phyloP scores from a whole-genome alignment of 2,888 invertebrate species.

The Brassicogethes aeneus region DNA sequence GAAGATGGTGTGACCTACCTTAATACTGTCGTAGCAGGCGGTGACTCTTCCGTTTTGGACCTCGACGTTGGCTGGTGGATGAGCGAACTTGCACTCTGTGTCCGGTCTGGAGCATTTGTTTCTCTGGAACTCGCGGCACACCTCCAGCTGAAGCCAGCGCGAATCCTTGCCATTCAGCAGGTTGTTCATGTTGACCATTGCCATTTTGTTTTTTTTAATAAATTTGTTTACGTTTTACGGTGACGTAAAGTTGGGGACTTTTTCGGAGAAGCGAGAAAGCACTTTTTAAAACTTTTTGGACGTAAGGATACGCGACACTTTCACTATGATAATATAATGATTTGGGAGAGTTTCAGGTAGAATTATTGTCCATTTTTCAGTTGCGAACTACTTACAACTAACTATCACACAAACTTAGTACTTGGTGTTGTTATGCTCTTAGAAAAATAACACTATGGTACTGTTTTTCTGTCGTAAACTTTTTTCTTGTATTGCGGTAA shows the following conservation, averaged over 20 bases:
- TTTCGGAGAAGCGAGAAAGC: conserved; percentile 14
- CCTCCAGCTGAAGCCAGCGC: conserved; percentile 99
- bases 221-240: conserved; percentile 21
- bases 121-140: conserved; percentile 98
- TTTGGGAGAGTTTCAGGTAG: conserved; percentile 31
- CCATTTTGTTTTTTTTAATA: conserved; percentile 46
- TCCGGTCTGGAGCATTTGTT: conserved; percentile 99
- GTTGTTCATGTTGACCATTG: conserved; percentile 96
- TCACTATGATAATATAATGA: conserved; percentile 12
- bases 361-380: conserved; percentile 36
- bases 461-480: not conserved
- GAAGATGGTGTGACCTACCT: conserved; percentile 84
- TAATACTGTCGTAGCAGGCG: conserved; percentile 99
- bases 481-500: conserved; percentile 27
- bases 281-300: no score
- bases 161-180: conserved; percentile 98
- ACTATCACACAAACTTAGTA: conserved; percentile 18
- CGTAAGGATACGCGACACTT: conserved; percentile 18
- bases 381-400: conserved; percentile 12
- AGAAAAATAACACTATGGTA: not conserved
- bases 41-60: conserved; percentile 99
- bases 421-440: conserved; percentile 5
- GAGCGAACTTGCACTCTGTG: conserved; percentile 99
- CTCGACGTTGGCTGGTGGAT: conserved; percentile 98
- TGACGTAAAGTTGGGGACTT: conserved; percentile 6